These are phyloP conservation scores for Paraescarpia echinospica DNA, from an alignment of 1,140 invertebrate species.

Conservation along the genomic window DNA sequence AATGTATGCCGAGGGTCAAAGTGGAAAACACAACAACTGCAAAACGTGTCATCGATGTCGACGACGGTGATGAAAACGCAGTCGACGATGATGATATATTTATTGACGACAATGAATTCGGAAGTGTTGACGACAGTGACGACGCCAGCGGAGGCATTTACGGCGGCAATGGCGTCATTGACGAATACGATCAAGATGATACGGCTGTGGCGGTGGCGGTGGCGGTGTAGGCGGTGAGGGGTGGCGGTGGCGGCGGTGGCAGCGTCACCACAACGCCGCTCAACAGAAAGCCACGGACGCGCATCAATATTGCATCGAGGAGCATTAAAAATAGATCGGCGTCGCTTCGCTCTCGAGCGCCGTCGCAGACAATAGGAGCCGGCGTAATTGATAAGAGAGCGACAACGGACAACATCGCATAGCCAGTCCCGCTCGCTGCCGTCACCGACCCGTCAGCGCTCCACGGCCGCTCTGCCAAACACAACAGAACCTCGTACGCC, in stretches of 20 bases:
- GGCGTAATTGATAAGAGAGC: not conserved
- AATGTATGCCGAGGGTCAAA: not conserved
- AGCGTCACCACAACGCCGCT: not conserved
- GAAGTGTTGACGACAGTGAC: not conserved
- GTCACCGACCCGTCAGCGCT: no score
- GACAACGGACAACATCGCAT: not conserved
- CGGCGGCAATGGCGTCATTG: not conserved
- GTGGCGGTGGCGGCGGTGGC: no score
- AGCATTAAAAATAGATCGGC: slow-evolving; percentile 5
- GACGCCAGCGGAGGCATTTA: not conserved
- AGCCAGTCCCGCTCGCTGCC: not conserved
- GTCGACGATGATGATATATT: not conserved
- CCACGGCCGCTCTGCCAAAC: not conserved
- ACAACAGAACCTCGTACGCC: not conserved
- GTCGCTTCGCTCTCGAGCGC: not conserved
- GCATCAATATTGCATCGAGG: not conserved
- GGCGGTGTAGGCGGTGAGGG: not conserved
- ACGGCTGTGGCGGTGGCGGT: not conserved
- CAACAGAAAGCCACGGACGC: not conserved
- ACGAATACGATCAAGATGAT: not conserved
- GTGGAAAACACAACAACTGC: not conserved
- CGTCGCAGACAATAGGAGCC: not conserved
- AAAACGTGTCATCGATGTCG: not conserved
- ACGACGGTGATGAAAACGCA: not conserved
- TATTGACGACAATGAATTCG: not conserved